A percentile compares a stretch with the other conserved stretches of the same genome.
Evolutionary conservation across 2,888 invertebrate species (phyloP).

Genomic region (Lysandra bellargus): DNA sequence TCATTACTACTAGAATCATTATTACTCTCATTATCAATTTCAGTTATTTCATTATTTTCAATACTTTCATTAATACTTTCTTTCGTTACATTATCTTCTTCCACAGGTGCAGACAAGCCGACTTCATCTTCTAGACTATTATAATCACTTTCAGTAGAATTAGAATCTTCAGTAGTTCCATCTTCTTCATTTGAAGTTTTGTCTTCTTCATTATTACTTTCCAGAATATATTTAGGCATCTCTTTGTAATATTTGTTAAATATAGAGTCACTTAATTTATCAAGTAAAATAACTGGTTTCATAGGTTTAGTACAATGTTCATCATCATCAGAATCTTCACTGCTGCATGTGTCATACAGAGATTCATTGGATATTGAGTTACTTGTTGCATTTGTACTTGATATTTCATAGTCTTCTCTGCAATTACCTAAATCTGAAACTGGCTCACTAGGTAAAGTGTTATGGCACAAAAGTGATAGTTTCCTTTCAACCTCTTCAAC

Average conservation of each 20-base stretch:
- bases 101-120: constrained; percentile 38
- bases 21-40: constrained; percentile 31
- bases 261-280: constrained; percentile 56
- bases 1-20: constrained; percentile 33
- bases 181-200: background rate
- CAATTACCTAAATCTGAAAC: constrained; percentile 8
- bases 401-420: constrained; percentile 26
- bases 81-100: constrained; percentile 31
- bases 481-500: background rate
- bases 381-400: constrained; percentile 30
- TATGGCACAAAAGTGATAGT: background rate
- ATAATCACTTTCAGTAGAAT: constrained; percentile 33
- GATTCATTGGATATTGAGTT: constrained; percentile 47
- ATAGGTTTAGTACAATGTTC: constrained; percentile 35
- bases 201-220: constrained; percentile 31
- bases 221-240: constrained; percentile 40
- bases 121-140: constrained; percentile 41
- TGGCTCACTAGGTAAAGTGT: constrained; percentile 32
- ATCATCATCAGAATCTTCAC: constrained; percentile 47
- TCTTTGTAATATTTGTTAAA: constrained; percentile 56
- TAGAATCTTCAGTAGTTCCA: constrained; percentile 34
- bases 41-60: constrained; percentile 38
- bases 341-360: constrained; percentile 65
- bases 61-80: constrained; percentile 33
- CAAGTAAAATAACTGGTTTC: constrained; percentile 53